Evolutionary conservation across 2,797 vertebrate species (phyloP), one percentile per base, ranked within the genome.

Genomic region (Myoxocephalus aenaeus): DNA sequence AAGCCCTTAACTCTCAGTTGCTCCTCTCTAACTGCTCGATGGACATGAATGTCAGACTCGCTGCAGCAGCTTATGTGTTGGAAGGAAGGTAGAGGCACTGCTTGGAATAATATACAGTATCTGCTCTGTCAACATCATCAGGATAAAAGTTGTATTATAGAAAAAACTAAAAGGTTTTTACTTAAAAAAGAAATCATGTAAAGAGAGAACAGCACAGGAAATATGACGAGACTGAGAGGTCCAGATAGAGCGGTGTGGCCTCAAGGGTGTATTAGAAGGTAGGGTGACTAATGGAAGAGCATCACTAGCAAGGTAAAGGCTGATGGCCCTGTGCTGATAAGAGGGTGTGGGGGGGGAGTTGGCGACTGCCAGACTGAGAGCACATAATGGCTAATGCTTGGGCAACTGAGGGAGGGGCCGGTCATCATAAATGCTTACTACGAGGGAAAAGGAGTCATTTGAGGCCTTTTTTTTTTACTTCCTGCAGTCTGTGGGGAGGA

Each of bases 211-310:
- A 36, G 56, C 27, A 64, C 12, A 29, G 62, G 77, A 88, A 70
- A 82, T 70, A 73, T 36, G 53, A 81, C 56, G 75, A 84, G 57
- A 67, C 56, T 56, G 56, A 77, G 59, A 82, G 70, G 79, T 42
- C 46, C 62, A 46, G 69, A 67, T 20, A 57, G 61, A 79, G 56
- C 38, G 25, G 64, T n/a, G 25, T 59, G 80, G 48, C 88, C 15
- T 5, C 38, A 25, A 75, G 88, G 84, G 61, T 65, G 61, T 79
- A 78, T 74, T 64, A 51, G 25, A 66, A 83, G 76, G 64, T 84
- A 61, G 51, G 22, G 66, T 57, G 77, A 76, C 83, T 93, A 90
- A 92, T 93, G 92, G 91, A 91, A 81, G 84, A 54, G 57, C 83
- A 83, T 70, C 42, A 27, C 58, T 81, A 65, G 50, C 77, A 84